These are phyloP conservation scores for Pimpla rufipes DNA, from an alignment of 2,888 invertebrate species.

Conservation along the genomic window DNA sequence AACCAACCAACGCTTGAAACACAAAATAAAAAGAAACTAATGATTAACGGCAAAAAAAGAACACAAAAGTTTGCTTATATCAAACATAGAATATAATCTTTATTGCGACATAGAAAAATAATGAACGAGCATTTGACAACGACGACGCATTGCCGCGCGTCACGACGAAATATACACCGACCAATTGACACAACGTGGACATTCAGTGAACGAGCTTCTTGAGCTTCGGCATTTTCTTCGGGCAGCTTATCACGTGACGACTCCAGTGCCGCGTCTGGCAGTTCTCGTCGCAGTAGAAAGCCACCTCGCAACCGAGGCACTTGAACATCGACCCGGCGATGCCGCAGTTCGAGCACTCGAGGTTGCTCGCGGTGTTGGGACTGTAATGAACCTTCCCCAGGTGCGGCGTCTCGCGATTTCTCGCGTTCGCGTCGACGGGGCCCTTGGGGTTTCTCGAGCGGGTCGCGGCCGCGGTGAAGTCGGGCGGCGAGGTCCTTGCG, in stretches of 20 bases:
- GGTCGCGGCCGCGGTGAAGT: conserved; percentile 41
- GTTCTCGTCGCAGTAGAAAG: conserved; percentile 80
- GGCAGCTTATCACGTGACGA: conserved; percentile 79
- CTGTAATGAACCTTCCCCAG: conserved; percentile 75
- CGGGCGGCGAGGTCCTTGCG: conserved; percentile 41
- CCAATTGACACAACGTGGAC: not conserved
- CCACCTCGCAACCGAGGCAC: conserved; percentile 81
- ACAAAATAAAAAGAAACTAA: not conserved
- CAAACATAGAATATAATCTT: conserved; percentile 17
- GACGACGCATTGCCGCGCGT: conserved; percentile 2
- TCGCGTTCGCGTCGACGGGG: not conserved
- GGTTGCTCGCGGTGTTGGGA: conserved; percentile 69
- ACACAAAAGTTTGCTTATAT: not conserved
- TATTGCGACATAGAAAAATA: conserved; percentile 48
- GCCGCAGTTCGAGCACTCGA: conserved; percentile 80
- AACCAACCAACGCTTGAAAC: not conserved
- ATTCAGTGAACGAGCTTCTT: conserved; percentile 78
- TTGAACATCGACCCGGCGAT: conserved; percentile 77
- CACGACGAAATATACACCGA: not conserved
- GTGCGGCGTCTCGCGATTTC: conserved; percentile 78
- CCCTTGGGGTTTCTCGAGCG: conserved; percentile 49
- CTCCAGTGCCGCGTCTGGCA: conserved; percentile 82
- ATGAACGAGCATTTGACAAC: conserved; percentile 8
- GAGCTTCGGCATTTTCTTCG: conserved; percentile 82
- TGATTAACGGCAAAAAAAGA: not conserved